A percentile compares a stretch with the other conserved stretches of the same genome.
These are phyloP conservation scores for Pachypeltis micranthus DNA, from an alignment of 1,140 invertebrate species.

Conservation along the genomic window DNA sequence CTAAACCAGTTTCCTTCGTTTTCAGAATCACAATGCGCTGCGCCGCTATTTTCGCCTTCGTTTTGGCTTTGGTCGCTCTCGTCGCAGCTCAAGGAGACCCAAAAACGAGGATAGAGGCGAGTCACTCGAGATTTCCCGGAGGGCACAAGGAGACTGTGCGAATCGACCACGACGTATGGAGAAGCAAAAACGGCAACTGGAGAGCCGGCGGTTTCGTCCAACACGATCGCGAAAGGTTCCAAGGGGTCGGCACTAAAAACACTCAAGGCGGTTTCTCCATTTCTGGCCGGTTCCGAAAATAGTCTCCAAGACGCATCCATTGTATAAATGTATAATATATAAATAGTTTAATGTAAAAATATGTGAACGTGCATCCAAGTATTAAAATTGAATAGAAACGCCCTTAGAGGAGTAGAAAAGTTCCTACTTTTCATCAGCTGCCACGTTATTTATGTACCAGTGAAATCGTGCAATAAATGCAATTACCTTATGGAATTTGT, in stretches of 20 bases:
- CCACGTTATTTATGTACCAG: too few relatives aligned
- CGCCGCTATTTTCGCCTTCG: background rate
- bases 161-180: constrained; percentile 9
- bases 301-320: too few relatives aligned
- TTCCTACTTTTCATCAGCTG: too few relatives aligned
- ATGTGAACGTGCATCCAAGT: too few relatives aligned
- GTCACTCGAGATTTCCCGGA: background rate
- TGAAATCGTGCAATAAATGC: too few relatives aligned
- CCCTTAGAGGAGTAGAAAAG: too few relatives aligned
- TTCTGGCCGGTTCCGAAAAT: background rate
- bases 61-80: background rate
- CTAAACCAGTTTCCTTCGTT: too few relatives aligned
- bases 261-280: constrained; percentile 14
- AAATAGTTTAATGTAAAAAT: too few relatives aligned
- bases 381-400: too few relatives aligned
- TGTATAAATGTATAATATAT: too few relatives aligned
- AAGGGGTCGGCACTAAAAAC: background rate
- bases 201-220: constrained; percentile 10
- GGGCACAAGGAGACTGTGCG: background rate
- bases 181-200: background rate
- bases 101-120: background rate
- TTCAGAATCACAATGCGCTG: too few relatives aligned
- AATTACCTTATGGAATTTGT: too few relatives aligned
- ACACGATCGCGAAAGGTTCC: constrained; percentile 6
- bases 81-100: background rate